These are phyloP conservation scores for Spheniscus humboldti DNA, from an alignment of 2,797 vertebrate species.

Conservation along the genomic window DNA sequence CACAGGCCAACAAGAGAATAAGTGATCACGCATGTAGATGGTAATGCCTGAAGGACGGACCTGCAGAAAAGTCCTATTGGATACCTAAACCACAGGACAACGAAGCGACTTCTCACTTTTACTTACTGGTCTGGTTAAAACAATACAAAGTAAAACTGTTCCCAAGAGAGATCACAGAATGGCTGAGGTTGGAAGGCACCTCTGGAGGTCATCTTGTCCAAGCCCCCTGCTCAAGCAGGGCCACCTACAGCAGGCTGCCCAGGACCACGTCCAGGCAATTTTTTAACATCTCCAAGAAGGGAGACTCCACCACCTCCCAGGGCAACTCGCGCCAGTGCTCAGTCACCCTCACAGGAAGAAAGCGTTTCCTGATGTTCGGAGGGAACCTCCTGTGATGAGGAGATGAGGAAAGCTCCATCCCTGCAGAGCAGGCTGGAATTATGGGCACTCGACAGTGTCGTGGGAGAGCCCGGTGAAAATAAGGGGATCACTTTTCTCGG, in stretches of 20 bases:
- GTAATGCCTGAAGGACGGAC: not conserved
- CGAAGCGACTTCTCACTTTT: not conserved
- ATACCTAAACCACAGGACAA: not conserved
- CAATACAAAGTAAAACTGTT: not conserved
- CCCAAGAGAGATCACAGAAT: not conserved
- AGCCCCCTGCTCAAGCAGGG: not conserved
- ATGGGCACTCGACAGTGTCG: not conserved
- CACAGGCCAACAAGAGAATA: not conserved
- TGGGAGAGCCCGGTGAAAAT: not conserved
- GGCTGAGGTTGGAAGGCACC: not conserved
- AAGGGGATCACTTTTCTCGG: not conserved
- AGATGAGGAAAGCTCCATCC: not conserved
- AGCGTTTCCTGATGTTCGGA: not conserved
- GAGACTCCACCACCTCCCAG: not conserved
- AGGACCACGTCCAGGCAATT: not conserved
- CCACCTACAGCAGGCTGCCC: not conserved
- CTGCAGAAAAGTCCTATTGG: not conserved
- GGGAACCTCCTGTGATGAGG: not conserved
- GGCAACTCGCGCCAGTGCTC: not conserved
- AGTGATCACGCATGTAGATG: fast-evolving
- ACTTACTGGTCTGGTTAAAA: not conserved
- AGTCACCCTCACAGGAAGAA: not conserved
- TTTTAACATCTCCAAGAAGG: not conserved
- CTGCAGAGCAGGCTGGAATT: not conserved
- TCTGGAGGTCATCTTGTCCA: not conserved